phyloP scores from a whole-genome alignment of 2,113 vertebrate genomes.

The cat (Felis catus) region DNA sequence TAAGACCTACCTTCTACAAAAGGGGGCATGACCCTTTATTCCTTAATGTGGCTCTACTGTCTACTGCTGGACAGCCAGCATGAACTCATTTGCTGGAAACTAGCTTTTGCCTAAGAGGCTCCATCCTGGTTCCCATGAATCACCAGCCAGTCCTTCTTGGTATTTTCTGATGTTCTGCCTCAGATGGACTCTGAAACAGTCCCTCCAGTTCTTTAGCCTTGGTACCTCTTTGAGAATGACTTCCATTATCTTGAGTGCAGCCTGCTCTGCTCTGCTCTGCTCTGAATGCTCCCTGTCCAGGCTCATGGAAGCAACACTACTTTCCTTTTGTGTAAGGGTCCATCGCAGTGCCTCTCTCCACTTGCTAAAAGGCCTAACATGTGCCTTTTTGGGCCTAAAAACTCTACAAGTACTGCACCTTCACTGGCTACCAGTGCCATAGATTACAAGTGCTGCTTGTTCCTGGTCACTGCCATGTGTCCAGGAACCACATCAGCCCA shows the following conservation, averaged over 20 bases:
- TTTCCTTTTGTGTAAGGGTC: neutral
- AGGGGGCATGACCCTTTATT: too few species aligned
- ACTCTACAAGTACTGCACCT: neutral
- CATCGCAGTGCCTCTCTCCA: neutral
- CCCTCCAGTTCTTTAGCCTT: neutral
- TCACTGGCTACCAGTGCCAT: neutral
- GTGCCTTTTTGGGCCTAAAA: neutral
- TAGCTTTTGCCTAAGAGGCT: neutral
- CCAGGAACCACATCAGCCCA: neutral
- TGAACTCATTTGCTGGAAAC: neutral
- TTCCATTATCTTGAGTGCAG: neutral
- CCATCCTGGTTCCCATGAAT: neutral
- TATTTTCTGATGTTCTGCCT: neutral
- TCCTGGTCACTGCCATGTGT: fast-evolving
- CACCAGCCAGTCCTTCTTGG: neutral
- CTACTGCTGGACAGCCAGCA: neutral
- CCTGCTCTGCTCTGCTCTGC: neutral
- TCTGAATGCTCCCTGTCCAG: neutral
- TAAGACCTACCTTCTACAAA: neutral
- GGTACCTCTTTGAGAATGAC: neutral
- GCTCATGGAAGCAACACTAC: neutral
- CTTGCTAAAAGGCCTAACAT: neutral
- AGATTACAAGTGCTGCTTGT: neutral
- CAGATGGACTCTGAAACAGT: neutral
- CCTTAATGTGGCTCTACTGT: neutral